Conservation (phyloP, 2,888 invertebrate species). For the Sesamia inferens region DNA sequence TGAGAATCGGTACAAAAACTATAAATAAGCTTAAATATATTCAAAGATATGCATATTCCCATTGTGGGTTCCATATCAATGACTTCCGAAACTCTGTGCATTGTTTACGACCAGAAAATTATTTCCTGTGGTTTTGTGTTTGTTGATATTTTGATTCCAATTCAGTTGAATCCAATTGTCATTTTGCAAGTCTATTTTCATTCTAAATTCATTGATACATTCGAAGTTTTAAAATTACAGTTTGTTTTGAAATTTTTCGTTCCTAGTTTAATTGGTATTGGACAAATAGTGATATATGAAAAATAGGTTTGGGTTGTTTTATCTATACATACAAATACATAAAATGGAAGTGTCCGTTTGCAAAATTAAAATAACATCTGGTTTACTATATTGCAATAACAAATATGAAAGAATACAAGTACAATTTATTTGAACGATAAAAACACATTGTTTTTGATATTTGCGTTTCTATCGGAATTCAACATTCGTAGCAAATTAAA, state of each 20-base stretch:
- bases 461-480: neutral
- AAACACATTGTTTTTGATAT: too few relatives aligned
- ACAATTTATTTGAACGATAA: too few relatives aligned
- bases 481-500: neutral
- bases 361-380: neutral
- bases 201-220: neutral
- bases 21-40: conserved; percentile 30
- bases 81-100: conserved; percentile 26
- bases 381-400: neutral
- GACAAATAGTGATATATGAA: neutral
- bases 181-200: conserved; percentile 25
- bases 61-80: conserved; percentile 54
- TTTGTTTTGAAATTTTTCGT: neutral
- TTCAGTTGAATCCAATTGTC: conserved; percentile 22
- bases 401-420: too few relatives aligned
- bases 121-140: conserved; percentile 38
- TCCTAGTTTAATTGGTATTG: neutral
- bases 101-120: conserved; percentile 52
- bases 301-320: neutral
- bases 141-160: conserved; percentile 11
- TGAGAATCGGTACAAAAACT: too few relatives aligned
- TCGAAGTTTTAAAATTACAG: neutral
- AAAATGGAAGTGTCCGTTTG: neutral
- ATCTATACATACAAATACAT: neutral
- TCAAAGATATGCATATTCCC: conserved; percentile 41